Evolutionary conservation across 2,113 vertebrate species (phyloP).

Genomic region (Perognathus longimembris): DNA sequence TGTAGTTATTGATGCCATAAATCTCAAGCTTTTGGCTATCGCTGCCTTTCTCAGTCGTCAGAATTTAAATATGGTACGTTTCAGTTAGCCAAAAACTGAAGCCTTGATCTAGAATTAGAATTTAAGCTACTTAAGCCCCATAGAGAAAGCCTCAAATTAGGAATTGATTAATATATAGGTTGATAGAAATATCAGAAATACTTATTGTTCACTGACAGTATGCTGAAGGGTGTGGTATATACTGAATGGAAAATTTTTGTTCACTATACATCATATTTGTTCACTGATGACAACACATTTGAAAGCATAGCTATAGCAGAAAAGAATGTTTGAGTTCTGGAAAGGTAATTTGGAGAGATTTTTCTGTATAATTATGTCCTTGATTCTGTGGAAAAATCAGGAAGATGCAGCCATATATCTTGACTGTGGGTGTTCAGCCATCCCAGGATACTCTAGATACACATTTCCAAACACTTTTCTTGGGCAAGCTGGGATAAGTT

Average conservation of each 20-base stretch:
- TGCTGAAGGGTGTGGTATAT: background rate
- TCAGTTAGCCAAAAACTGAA: constrained; percentile 7
- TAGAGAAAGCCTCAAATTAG: background rate
- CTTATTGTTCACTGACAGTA: background rate
- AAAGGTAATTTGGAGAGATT: background rate
- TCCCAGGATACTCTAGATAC: background rate
- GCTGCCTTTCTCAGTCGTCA: background rate
- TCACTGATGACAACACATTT: background rate
- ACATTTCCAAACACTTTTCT: background rate
- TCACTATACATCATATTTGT: background rate
- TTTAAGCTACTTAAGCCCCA: background rate
- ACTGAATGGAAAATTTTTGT: background rate
- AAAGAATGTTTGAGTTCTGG: background rate
- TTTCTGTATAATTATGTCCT: background rate
- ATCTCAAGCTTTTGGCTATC: background rate
- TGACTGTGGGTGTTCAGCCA: background rate
- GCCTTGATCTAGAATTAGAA: background rate
- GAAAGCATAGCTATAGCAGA: background rate
- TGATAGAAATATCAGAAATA: background rate
- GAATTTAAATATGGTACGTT: background rate
- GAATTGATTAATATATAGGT: background rate
- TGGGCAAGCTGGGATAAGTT: background rate
- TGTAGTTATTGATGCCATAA: background rate
- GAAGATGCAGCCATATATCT: background rate
- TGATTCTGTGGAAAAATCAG: background rate